Evolutionary conservation across 2,888 invertebrate genomes (phyloP).

Genomic region (Tanytarsus gracilentus): DNA sequence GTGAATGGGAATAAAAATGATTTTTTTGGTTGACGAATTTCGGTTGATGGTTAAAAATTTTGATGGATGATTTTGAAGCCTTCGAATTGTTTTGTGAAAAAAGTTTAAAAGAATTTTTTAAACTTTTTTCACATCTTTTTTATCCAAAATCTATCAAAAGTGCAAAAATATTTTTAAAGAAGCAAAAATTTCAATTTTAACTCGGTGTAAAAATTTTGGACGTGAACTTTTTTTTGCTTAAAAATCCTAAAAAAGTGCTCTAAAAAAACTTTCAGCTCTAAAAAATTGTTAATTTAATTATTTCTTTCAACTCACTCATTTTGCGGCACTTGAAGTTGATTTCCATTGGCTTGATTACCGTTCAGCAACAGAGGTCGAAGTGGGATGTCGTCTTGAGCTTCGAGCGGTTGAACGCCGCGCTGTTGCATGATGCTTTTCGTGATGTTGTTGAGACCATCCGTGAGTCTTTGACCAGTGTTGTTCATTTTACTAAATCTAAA

Average conservation of each 20-base stretch:
- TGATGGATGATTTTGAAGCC: too few relatives aligned
- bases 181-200: too few relatives aligned
- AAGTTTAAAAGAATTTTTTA: too few relatives aligned
- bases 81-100: too few relatives aligned
- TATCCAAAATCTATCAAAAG: too few relatives aligned
- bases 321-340: background rate
- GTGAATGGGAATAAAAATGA: background rate
- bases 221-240: background rate
- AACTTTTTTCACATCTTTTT: too few relatives aligned
- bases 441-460: slow-evolving; percentile 42
- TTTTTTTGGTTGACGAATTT: background rate
- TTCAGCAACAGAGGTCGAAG: slow-evolving; percentile 63
- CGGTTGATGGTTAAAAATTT: too few relatives aligned
- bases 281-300: background rate
- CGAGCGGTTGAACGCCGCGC: slow-evolving; percentile 31
- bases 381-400: slow-evolving; percentile 50
- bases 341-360: slow-evolving; percentile 36
- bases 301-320: slow-evolving; percentile 16
- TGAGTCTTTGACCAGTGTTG: slow-evolving; percentile 34
- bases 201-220: too few relatives aligned
- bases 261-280: background rate
- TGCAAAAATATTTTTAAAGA: too few relatives aligned
- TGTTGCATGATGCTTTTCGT: slow-evolving; percentile 41
- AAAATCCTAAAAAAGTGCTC: background rate
- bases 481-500: slow-evolving; percentile 34